phyloP scores from a whole-genome alignment of 64 coral and sea anemone genomes.

The Stylophora pistillata region DNA sequence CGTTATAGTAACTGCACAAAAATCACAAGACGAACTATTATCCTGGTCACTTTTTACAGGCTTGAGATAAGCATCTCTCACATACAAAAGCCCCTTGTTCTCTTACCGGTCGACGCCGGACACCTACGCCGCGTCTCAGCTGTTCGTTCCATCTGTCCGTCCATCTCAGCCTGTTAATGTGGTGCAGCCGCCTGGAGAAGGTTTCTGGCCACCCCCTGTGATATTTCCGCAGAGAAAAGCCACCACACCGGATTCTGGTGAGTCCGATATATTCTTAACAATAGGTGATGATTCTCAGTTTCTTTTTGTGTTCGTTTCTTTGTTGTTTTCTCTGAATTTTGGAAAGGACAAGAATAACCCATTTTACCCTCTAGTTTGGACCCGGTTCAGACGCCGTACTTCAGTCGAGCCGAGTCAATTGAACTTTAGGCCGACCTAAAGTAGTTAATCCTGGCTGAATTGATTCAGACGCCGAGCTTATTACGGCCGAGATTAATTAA shows the following conservation, averaged over 20 bases:
- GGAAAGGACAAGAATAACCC: too few species aligned
- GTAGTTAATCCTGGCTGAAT: too few species aligned
- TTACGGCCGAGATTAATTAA: too few species aligned
- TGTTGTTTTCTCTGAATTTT: too few species aligned
- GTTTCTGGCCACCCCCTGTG: slow-evolving; percentile 55
- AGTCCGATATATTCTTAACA: not conserved
- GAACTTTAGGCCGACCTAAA: too few species aligned
- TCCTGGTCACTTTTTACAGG: not conserved
- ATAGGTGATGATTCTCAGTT: too few species aligned
- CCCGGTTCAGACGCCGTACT: too few species aligned
- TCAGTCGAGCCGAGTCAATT: too few species aligned
- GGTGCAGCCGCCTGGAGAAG: slow-evolving; percentile 20
- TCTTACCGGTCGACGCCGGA: slow-evolving; percentile 53
- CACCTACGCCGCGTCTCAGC: slow-evolving; percentile 10
- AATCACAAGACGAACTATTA: not conserved
- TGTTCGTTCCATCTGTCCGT: slow-evolving; percentile 38
- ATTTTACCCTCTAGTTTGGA: too few species aligned
- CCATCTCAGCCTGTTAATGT: slow-evolving; percentile 22
- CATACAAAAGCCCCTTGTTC: slow-evolving; percentile 56
- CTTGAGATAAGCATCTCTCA: slow-evolving; percentile 39
- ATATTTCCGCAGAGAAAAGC: slow-evolving; percentile 40
- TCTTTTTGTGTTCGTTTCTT: too few species aligned
- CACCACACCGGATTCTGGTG: slow-evolving; percentile 52
- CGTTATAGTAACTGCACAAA: too few species aligned
- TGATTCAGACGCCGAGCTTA: too few species aligned